Base-by-base conservation (phyloP, 2,888 invertebrate genomes). In the Keiferia lycopersicella region DNA sequence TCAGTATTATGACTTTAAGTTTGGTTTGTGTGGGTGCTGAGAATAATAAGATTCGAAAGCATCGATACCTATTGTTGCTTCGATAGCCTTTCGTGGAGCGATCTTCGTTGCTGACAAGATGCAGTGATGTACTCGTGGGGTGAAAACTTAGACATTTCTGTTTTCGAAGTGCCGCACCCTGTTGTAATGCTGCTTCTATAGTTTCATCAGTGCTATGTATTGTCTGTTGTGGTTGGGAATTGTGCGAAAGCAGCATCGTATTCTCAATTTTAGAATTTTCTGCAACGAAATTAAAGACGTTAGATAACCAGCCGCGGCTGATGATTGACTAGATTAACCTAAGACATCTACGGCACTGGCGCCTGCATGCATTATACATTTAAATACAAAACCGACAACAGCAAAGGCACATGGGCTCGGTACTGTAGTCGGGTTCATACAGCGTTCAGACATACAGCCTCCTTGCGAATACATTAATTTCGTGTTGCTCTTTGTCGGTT, bases 181-280 rank as follows among this genome's bases (percentile, higher is more conserved):
- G 45, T 45, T 45, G n/a, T n/a, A 45, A 16, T 2, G n/a, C 45
- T n/a, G 45, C 45, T n/a, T 45, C 45, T 45, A 45, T 45, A 45
- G n/a, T 6, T 11, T 45, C n/a, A 8, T 45, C 45, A 3, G n/a
- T 16, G 16, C 0, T 45, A 0, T 3, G 16, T n/a, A 16, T 45
- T 1, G n/a, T 45, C 4, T 0, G 7, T 45, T n/a, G 4, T n/a
- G 45, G 45, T 4, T n/a, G 45, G 0, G 45, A n/a, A 45, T 16
- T 45, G 2, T 12, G n/a, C 4, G 41, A 3, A 6, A 1, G 16
- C 8, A 41, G 45, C n/a, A 16, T 45, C 6, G 45, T 11, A 16
- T 16, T 1, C 4, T 16, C 16, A 45, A 45, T 16, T 4, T 3
- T 16, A 16, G 6, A 45, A 45, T n/a, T 45, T 3, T 45, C 45